Evolutionary conservation across 2,113 vertebrate species (phyloP), one percentile per base, ranked within the genome.

Genomic region (Peromyscus polionotus): DNA sequence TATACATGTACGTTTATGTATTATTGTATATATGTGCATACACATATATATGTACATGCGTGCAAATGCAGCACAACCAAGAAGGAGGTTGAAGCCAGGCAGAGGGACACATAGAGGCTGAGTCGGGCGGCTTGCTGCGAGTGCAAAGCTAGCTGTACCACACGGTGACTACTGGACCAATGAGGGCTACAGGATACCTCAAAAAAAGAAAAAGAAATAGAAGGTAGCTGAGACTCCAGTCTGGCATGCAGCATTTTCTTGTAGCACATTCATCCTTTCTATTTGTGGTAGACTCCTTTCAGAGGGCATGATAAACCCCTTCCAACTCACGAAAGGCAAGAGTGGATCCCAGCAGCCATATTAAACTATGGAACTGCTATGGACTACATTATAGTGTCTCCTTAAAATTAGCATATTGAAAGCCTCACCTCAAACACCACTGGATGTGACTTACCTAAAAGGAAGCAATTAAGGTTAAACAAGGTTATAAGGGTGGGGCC

Each of bases 391-490:
- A 72, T 20, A 72, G 12, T 19, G 45, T n/a, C 12, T 3, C 28
- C 51, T 45, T n/a, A 9, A 70, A 93, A 89, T 26, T 76, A 57
- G 2, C 33, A 72, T 36, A 20, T 13, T 48, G 48, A 80, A 63
- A 88, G 22, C 33, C 48, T 90, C 59, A 59, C 7, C 5, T 67
- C 26, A 63, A 81, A 31, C 75, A 57, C 24, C 63, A 72, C 2
- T 45, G 33, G 59, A 31, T 80, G 57, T 39, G 45, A 87, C 5
- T 80, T 48, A 45, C 19, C 77, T 54, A 57, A 33, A 75, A 81
- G 31, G 39, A 94, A n/a, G 67, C 75, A 81, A 91, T 45, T n/a
- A 51, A 86, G 26, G 51, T 94, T 88, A 95, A 91, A 91, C 73
- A 45, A 85, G 19, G 36, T 91, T 51, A 45, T 13, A 36, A 31